Base-by-base conservation (phyloP, 2,888 invertebrate species). In the Phytoseiulus persimilis region DNA sequence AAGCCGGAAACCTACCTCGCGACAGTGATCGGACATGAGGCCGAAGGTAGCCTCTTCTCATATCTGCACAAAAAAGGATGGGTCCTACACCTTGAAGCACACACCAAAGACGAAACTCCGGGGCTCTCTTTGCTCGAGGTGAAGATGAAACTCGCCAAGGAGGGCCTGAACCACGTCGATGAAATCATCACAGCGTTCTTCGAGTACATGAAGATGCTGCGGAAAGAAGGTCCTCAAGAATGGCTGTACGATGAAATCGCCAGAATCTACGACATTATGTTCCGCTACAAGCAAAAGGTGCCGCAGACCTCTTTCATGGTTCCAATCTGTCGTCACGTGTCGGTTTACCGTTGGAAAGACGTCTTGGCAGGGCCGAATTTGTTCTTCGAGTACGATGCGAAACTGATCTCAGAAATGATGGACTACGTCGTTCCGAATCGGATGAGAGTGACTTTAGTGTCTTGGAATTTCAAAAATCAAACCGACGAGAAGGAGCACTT, bases 141-240 rank as follows among this genome's bases (percentile, higher is more conserved):
- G 32, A 39, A 33, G 31, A 39, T 87, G 39, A 87, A 87, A 39
- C 87, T 87, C 23, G 28, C 87, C 31, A 87, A 87, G 23, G 32
- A 87, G 18, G 87, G 87, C 11, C 39, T 87, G 28, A 23, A 33
- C 32, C 33, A 33, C 87, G 87, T 87, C 33, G 87, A 87, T n/a
- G 87, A 87, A 28, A 87, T 87, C 45, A 87, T 87, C 87, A 87
- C 87, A 32, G 87, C 87, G n/a, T 33, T 87, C 6, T 87, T 87
- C 45, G 39, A 87, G 87, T 87, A 87, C 32, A 23, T 87, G 32
- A 45, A n/a, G 6, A 87, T 87, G 87, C 87, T 87, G 39, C 28
- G 32, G 87, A 33, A 33, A 32, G n/a, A 87, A 31, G 33, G 87
- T 6, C 87, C 87, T 1, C 32, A 87, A 32, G n/a, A 23, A 87